Evolutionary conservation across 2,113 vertebrate species (phyloP).

Genomic region (Laticauda colubrina): DNA sequence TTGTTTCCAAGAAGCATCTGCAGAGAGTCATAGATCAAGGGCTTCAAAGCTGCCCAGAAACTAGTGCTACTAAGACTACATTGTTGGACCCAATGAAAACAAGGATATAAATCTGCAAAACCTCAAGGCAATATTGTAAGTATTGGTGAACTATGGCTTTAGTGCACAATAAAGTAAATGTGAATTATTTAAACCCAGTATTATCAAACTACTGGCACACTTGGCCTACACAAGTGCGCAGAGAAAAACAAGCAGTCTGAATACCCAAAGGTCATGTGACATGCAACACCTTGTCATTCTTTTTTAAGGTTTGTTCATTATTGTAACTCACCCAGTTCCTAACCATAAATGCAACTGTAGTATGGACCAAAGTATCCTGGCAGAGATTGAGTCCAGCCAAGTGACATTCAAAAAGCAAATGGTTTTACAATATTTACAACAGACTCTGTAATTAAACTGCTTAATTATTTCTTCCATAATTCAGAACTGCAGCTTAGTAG

Average conservation of each 20-base stretch:
- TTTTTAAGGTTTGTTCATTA: background rate
- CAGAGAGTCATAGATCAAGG: background rate
- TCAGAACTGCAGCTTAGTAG: background rate
- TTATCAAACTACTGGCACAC: background rate
- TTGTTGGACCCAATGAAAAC: background rate
- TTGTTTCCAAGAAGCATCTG: background rate
- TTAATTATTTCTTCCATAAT: background rate
- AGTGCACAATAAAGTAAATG: background rate
- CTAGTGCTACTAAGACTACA: background rate
- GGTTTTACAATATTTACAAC: background rate
- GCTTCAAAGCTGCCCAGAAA: background rate
- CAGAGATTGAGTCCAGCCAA: background rate
- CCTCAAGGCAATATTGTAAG: background rate
- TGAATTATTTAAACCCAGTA: background rate
- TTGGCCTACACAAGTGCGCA: background rate
- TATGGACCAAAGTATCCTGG: background rate
- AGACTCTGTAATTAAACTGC: background rate
- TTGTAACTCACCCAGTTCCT: background rate
- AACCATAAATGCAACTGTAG: background rate
- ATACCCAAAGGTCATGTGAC: background rate
- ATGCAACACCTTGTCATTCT: background rate
- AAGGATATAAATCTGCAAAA: background rate
- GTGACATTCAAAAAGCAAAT: background rate
- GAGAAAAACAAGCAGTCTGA: background rate
- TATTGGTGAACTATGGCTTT: background rate